Percentiles rank a stretch among this genome's conserved stretches.
These are phyloP conservation scores for Brachionus sp. DNA, from an alignment of 1,140 invertebrate species.

Conservation along the genomic window DNA sequence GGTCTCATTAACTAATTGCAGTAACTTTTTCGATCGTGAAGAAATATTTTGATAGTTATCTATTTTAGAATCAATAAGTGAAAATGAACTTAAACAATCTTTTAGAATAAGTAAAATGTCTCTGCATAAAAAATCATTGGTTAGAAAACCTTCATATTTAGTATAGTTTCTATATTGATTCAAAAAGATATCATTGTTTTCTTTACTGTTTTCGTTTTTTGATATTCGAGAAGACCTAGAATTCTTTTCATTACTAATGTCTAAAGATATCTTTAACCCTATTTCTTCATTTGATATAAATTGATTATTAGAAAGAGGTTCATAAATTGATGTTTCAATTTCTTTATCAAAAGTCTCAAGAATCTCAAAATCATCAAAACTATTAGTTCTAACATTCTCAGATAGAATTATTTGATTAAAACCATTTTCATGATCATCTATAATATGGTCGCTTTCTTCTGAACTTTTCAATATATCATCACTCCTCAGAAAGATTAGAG, in stretches of 20 bases:
- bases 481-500: conserved; percentile 57
- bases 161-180: neutral
- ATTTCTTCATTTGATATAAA: neutral
- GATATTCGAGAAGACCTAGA: neutral
- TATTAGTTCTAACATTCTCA: conserved; percentile 49
- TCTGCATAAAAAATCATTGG: conserved; percentile 55
- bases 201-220: neutral
- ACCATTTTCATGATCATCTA: neutral
- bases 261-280: neutral
- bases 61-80: neutral
- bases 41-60: conserved; percentile 48
- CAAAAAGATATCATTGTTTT: neutral
- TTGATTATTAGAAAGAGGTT: neutral
- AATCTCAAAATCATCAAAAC: conserved; percentile 48
- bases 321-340: neutral
- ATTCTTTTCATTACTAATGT: neutral
- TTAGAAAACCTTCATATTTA: conserved; percentile 49
- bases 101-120: conserved; percentile 55
- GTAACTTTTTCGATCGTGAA: neutral
- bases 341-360: conserved; percentile 49
- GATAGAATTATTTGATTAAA: neutral
- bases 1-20: conserved; percentile 54
- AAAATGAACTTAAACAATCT: conserved; percentile 46
- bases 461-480: conserved; percentile 49
- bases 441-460: neutral